Evolutionary conservation across 2,888 invertebrate species (phyloP), one percentile per base, ranked within the genome.

Genomic region (Saturnia japonica): DNA sequence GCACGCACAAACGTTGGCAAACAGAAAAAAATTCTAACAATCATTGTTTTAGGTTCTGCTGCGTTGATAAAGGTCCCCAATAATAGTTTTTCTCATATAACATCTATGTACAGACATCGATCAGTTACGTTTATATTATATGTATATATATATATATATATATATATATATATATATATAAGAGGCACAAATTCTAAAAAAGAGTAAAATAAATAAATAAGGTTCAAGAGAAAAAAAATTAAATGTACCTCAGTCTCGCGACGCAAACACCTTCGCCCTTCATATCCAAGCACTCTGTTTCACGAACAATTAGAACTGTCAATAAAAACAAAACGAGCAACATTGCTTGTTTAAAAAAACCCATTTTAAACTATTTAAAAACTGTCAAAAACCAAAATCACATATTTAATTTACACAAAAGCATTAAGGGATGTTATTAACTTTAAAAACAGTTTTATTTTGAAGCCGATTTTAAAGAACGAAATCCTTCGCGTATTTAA

Each of bases 201-300:
- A 54, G n/a, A 54, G 6, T 22, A 9, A 54, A 54, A 34, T 34
- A 34, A 2, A 11, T 0, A 54, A 6, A 51, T n/a, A n/a, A 54
- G 1, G 1, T 22, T 54, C n/a, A 16, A 16, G 4, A 7, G 4
- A 51, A n/a, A 57, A 57, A 25, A 25, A 1, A 57, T 25, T 8
- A 64, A 40, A 19, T 14, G 11, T 68, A 68, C 68, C 68, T 68
- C 11, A 68, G 22, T 54, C 68, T 68, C 16, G 54, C 68, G 12
- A 68, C 68, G 22, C 68, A 68, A 16, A 54, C 68, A 19, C 68
- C 68, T 68, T 68, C 42, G 16, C 68, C 54, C 19, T 68, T 34
- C 8, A 54, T 40, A 40, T 68, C 68, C 54, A 68, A 40, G 14
- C 51, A 22, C 14, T 22, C 47, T 22, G n/a, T 54, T 68, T 68